A percentile compares a stretch with the other conserved stretches of the same genome.
phyloP scores from a whole-genome alignment of 2,113 vertebrate genomes.

The Panurus biarmicus region DNA sequence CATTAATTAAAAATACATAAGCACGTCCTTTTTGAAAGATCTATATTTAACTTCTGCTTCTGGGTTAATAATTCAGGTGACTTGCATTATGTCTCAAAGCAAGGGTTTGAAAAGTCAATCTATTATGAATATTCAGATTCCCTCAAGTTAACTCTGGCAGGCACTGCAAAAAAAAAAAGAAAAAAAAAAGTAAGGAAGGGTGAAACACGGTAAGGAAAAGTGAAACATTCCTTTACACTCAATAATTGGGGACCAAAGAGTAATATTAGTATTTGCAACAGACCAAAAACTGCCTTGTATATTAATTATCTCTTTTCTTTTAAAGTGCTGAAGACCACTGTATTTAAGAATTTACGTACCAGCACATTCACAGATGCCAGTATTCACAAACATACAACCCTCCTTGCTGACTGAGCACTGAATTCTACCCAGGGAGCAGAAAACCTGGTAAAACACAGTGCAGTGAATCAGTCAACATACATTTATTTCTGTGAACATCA shows the following conservation, averaged over 20 bases:
- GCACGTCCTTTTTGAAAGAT: neutral
- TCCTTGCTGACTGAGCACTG: neutral
- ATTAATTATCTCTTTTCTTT: neutral
- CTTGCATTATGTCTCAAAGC: neutral
- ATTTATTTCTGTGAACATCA: neutral
- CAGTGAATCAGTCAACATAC: neutral
- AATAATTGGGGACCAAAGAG: neutral
- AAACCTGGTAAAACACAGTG: neutral
- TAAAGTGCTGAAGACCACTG: neutral
- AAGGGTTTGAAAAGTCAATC: neutral
- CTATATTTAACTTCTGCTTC: neutral
- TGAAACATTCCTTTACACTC: neutral
- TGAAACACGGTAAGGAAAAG: neutral
- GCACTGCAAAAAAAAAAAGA: neutral
- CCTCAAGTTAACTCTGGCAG: neutral
- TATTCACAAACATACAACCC: neutral
- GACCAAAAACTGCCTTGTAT: neutral
- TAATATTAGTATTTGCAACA: neutral
- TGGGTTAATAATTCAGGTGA: neutral
- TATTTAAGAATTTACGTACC: neutral
- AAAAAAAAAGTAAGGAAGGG: neutral
- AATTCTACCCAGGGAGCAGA: neutral
- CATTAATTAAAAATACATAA: neutral
- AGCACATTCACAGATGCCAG: neutral
- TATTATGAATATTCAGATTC: neutral